Evolutionary conservation across 2,888 invertebrate species (phyloP), one percentile per base, ranked within the genome.

Genomic region (Dendrolimus houi): DNA sequence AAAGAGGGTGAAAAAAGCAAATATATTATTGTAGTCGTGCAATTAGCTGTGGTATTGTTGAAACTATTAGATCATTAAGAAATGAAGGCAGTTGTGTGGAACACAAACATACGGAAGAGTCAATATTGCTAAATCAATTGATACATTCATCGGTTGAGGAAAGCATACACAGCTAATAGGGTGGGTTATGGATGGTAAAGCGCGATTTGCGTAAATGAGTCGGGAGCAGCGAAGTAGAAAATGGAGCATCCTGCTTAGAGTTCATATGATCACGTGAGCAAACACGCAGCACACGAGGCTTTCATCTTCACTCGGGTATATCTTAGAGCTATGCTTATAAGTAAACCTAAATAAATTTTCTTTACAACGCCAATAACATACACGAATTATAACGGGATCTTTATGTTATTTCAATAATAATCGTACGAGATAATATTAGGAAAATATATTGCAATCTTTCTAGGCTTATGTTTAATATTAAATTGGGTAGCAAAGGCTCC

Each of bases 251-350:
- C 81, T 83, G 86, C 83, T 84, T 83, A 81, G 73, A 80, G 81
- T 85, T 89, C 87, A 88, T 87, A 82, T 85, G 89, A 88, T 88
- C 87, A 87, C 79, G 81, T 86, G 87, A 83, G 84, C 86, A 87
- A 87, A 87, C 83, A 85, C 83, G 82, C 79, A 81, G 79, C 78
- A 74, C 73, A 47, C 10, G 70, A 66, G 70, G 88, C 89, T 90
- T 90, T 90, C 88, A 90, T 90, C 89, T 89, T 85, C 87, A 83
- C 74, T 83, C 81, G 77, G 77, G 80, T 86, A 81, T 87, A 77
- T 81, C 79, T 70, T 68, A 63, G 61, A 71, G 75, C 70, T 66
- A 66, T 61, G 67, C 62, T 68, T 64, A 66, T 67, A 71, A 69
- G 70, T 66, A 72, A 56, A 66, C 68, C 67, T 61, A 68, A 62